These are phyloP conservation scores for Pygmarrhopalites habei DNA, from an alignment of 1,140 invertebrate genomes.

Conservation along the genomic window DNA sequence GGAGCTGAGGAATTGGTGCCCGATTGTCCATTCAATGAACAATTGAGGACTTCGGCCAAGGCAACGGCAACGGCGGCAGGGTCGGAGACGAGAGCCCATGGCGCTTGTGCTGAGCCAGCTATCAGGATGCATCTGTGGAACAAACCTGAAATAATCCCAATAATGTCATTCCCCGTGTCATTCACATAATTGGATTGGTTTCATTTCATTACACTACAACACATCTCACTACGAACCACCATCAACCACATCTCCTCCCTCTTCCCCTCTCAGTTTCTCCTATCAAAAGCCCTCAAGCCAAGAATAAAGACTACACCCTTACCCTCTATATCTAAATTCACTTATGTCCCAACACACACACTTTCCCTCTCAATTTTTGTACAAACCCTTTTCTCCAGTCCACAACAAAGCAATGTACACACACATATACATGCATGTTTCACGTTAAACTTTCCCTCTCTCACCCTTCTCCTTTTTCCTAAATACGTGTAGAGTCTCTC, in stretches of 20 bases:
- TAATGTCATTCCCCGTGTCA: background rate
- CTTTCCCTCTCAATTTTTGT: background rate
- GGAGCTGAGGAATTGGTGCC: constrained; percentile 5
- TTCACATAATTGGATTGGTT: constrained; percentile 17
- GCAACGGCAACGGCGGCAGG: constrained; percentile 76
- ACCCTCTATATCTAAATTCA: background rate
- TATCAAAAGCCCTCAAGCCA: no score
- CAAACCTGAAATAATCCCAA: constrained; percentile 53
- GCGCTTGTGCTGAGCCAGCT: constrained; percentile 85
- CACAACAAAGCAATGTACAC: no score
- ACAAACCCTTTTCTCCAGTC: background rate
- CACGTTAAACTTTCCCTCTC: no score
- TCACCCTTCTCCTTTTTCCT: no score
- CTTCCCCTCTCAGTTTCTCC: no score
- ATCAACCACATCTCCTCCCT: background rate
- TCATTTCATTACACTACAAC: constrained; percentile 9
- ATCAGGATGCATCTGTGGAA: constrained; percentile 85
- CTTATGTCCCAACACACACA: background rate
- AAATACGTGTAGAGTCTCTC: no score
- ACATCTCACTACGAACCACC: background rate
- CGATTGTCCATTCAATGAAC: constrained; percentile 53
- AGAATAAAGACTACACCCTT: background rate
- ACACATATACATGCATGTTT: no score
- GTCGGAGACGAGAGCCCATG: constrained; percentile 87
- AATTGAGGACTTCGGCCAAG: constrained; percentile 77